Conservation (phyloP, 2,888 invertebrate species). For the Aelia acuminata region DNA sequence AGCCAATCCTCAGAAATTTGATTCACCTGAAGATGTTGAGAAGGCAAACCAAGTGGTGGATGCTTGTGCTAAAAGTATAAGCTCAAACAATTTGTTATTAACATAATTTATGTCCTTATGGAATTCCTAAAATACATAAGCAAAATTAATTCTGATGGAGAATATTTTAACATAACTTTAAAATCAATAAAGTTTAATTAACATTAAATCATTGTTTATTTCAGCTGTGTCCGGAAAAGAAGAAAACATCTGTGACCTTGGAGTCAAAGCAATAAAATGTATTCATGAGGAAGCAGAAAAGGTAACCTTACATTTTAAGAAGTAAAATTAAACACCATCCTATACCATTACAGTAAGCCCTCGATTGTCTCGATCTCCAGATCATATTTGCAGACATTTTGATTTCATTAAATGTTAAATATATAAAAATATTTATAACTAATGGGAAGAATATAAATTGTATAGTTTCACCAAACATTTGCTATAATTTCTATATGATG, state of each 20-base stretch:
- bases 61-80: constrained; percentile 33
- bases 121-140: background rate
- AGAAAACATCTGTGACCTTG: background rate
- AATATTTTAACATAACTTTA: background rate
- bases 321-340: background rate
- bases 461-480: too few species aligned
- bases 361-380: too few species aligned
- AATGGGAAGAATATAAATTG: too few species aligned
- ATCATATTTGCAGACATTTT: too few species aligned
- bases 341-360: too few species aligned
- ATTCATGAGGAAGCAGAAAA: background rate
- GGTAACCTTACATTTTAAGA: background rate
- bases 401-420: too few species aligned
- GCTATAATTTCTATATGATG: too few species aligned
- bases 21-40: background rate
- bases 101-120: background rate
- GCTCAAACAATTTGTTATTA: background rate
- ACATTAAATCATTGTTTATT: background rate
- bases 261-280: background rate
- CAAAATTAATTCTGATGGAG: background rate
- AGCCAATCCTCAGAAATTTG: background rate
- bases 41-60: constrained; percentile 9
- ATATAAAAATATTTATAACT: too few species aligned
- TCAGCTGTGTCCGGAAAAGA: background rate
- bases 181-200: background rate